phyloP scores from a whole-genome alignment of 2,113 vertebrate species.

The Asarcornis scutulata region DNA sequence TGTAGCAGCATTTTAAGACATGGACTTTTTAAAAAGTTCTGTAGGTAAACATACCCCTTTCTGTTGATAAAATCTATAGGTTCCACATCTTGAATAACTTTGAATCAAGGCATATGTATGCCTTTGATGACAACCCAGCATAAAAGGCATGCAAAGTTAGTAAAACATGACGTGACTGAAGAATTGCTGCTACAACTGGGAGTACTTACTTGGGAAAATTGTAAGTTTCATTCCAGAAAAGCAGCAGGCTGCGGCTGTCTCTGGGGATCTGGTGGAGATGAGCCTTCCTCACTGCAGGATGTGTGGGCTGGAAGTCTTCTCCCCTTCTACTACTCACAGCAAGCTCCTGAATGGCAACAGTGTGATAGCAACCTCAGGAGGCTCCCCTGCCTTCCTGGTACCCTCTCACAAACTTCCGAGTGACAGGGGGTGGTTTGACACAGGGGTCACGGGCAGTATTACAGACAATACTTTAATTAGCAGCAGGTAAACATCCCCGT shows the following conservation, averaged over 20 bases:
- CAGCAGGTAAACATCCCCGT: not conserved
- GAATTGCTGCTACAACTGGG: constrained; percentile 35
- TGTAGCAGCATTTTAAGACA: not conserved
- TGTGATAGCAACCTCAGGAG: not conserved
- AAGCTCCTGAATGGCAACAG: not conserved
- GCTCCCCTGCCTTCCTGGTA: not conserved
- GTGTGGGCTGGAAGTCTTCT: not conserved
- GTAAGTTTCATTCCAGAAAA: not conserved
- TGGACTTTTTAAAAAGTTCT: not conserved
- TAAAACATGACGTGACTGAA: not conserved
- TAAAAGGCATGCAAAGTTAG: constrained; percentile 30
- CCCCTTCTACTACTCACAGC: not conserved
- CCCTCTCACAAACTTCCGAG: not conserved
- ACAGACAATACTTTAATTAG: not conserved
- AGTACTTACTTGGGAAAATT: constrained; percentile 19
- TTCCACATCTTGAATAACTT: constrained; percentile 38
- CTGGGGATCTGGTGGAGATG: not conserved
- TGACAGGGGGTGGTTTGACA: fast-evolving
- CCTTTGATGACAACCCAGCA: not conserved
- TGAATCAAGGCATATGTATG: not conserved
- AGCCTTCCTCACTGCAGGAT: not conserved
- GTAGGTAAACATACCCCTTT: not conserved
- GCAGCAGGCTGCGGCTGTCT: not conserved
- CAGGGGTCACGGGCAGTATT: not conserved
- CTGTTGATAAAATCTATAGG: not conserved